phyloP scores from a whole-genome alignment of 2,113 vertebrate genomes.

The Sceloporus undulatus region DNA sequence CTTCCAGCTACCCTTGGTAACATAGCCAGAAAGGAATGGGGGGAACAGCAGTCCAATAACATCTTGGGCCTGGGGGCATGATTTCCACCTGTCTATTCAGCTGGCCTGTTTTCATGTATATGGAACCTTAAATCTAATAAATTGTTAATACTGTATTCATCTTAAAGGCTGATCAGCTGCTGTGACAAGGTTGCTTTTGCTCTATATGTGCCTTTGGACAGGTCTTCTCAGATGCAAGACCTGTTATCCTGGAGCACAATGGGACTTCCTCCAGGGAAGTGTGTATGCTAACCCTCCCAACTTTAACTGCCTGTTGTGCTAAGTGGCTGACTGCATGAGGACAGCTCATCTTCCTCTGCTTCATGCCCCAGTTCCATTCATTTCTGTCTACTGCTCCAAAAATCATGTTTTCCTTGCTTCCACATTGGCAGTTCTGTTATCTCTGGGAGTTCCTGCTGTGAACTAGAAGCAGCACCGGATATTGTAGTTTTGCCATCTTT shows the following conservation, averaged over 20 bases:
- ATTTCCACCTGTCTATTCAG: not conserved
- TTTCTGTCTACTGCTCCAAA: not conserved
- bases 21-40: not conserved
- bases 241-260: not conserved
- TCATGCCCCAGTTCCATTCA: not conserved
- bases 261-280: not conserved
- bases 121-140: not conserved
- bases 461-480: not conserved
- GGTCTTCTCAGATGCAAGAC: not conserved
- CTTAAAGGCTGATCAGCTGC: not conserved
- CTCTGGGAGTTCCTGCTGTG: fast-evolving
- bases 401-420: not conserved
- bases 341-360: not conserved
- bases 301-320: not conserved
- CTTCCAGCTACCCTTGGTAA: not conserved
- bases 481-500: not conserved
- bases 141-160: not conserved
- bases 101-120: not conserved
- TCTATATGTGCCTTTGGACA: fast-evolving
- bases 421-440: not conserved
- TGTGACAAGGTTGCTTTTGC: not conserved
- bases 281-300: not conserved
- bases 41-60: not conserved
- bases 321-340: not conserved
- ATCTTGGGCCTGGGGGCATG: too few species aligned